Conservation (phyloP, 2,113 vertebrate genomes). For the Oceanodroma tethys region DNA sequence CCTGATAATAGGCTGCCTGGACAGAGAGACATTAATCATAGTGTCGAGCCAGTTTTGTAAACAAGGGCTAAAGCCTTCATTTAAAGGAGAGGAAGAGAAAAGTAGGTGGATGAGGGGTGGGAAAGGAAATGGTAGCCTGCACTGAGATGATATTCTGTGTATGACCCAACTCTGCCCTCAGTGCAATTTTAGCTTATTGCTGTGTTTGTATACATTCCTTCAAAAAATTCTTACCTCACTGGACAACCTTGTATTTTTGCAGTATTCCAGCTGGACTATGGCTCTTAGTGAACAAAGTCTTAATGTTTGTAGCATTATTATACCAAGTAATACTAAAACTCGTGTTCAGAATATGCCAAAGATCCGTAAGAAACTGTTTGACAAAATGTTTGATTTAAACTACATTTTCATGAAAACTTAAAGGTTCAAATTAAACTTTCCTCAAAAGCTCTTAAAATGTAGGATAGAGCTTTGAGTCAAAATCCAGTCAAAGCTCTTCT, state of each 20-base stretch:
- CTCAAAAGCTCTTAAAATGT: neutral
- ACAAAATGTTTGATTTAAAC: neutral
- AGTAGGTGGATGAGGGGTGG: neutral
- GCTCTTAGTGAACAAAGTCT: neutral
- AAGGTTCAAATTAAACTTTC: neutral
- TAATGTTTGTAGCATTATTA: neutral
- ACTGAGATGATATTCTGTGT: neutral
- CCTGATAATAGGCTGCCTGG: conserved; percentile 1
- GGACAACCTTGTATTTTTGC: neutral
- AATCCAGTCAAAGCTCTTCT: neutral
- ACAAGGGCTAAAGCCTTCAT: conserved; percentile 25
- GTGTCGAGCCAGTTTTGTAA: neutral
- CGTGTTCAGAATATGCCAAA: neutral
- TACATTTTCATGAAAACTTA: neutral
- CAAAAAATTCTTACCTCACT: neutral
- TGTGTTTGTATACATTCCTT: neutral
- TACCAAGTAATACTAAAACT: neutral
- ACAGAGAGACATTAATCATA: neutral
- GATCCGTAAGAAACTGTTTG: neutral
- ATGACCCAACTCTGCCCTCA: neutral
- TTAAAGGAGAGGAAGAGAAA: conserved; percentile 6
- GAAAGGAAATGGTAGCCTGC: neutral
- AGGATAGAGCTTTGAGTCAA: neutral
- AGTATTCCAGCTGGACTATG: neutral
- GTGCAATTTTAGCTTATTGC: neutral